These are phyloP conservation scores for Tubulanus polymorphus DNA, from an alignment of 2,888 invertebrate species.

Conservation along the genomic window DNA sequence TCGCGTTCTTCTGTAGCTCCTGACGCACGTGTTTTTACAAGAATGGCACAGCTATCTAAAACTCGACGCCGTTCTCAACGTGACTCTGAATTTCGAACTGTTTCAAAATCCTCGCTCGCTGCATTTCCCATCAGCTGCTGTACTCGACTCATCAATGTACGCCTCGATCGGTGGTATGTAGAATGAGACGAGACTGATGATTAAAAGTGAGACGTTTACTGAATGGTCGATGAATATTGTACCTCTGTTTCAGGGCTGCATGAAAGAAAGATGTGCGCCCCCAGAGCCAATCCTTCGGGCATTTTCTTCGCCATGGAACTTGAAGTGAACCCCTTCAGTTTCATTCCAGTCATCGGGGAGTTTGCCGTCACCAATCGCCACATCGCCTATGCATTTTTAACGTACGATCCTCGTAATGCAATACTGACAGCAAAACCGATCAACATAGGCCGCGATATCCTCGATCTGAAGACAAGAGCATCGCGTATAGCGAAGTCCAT, in stretches of 20 bases:
- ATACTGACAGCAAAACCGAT: not conserved
- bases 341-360: slow-evolving; percentile 19
- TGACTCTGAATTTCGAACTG: too few species aligned
- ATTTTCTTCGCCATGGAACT: slow-evolving; percentile 16
- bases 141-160: too few species aligned
- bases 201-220: not conserved
- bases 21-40: too few species aligned
- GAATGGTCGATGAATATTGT: not conserved
- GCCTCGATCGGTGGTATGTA: slow-evolving; percentile 1
- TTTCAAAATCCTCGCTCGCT: too few species aligned
- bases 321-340: slow-evolving; percentile 16
- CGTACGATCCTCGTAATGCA: slow-evolving; percentile 11
- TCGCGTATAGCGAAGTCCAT: not conserved
- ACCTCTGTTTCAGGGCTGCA: slow-evolving; percentile 13
- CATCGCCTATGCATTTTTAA: slow-evolving; percentile 15
- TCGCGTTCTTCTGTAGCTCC: too few species aligned
- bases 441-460: slow-evolving; percentile 1
- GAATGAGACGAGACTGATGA: not conserved
- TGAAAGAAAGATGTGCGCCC: slow-evolving; percentile 20
- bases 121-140: too few species aligned
- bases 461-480: slow-evolving; percentile 5
- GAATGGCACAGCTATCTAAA: too few species aligned
- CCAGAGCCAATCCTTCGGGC: slow-evolving; percentile 21
- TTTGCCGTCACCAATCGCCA: slow-evolving; percentile 10
- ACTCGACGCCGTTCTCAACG: too few species aligned